These are phyloP conservation scores for Antheraea pernyi DNA, from an alignment of 1,140 invertebrate species.

Conservation along the genomic window DNA sequence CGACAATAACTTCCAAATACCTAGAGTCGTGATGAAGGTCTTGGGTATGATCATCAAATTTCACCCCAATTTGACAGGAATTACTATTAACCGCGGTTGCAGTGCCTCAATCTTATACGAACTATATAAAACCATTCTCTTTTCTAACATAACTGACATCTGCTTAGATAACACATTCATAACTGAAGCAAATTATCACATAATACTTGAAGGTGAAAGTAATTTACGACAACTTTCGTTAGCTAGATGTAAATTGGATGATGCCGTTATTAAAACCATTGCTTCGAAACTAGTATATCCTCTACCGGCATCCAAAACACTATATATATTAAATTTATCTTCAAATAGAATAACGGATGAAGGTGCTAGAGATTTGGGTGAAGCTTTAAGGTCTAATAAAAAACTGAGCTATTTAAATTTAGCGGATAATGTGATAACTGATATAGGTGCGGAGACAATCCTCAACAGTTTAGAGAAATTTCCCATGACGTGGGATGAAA, in stretches of 20 bases:
- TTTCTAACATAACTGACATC: conserved; percentile 44
- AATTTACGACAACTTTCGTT: conserved; percentile 45
- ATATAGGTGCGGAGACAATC: conserved; percentile 42
- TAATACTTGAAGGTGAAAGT: conserved; percentile 35
- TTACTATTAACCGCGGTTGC: conserved; percentile 42
- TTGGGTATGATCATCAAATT: conserved; percentile 41
- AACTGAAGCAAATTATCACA: conserved; percentile 44
- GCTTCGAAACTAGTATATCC: conserved; percentile 35
- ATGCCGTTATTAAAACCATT: conserved; percentile 41
- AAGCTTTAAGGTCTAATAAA: conserved; percentile 48
- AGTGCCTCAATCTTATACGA: conserved; percentile 41
- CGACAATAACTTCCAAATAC: conserved; percentile 39
- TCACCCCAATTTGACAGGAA: conserved; percentile 29
- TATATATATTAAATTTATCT: conserved; percentile 48
- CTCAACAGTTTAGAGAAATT: conserved; percentile 42
- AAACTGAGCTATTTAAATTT: conserved; percentile 51
- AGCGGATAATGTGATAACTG: conserved; percentile 48
- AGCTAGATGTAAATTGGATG: conserved; percentile 48
- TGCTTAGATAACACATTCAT: conserved; percentile 45
- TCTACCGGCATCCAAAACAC: conserved; percentile 39
- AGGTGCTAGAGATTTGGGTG: conserved; percentile 42
- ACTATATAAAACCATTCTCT: conserved; percentile 38
- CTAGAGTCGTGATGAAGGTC: conserved; percentile 40
- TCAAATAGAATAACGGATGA: conserved; percentile 56
- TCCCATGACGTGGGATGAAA: conserved; percentile 36